Evolutionary conservation across 2,888 invertebrate genomes (phyloP).

Genomic region (Hoplodrina ambigua): DNA sequence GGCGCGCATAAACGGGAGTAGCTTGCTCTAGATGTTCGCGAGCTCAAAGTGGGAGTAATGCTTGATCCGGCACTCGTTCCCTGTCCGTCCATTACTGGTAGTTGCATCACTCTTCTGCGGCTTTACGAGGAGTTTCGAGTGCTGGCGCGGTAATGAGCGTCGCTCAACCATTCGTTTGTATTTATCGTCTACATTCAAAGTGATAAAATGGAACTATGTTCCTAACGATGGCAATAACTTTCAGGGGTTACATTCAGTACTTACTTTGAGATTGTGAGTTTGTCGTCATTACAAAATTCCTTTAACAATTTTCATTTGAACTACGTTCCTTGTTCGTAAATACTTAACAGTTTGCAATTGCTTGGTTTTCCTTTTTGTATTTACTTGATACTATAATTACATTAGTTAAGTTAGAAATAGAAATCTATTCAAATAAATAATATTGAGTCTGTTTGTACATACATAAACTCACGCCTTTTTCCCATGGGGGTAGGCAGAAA

Average conservation of each 20-base stretch:
- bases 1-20: constrained; percentile 57
- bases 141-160: constrained; percentile 67
- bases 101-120: constrained; percentile 66
- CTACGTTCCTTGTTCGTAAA: constrained; percentile 19
- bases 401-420: background rate
- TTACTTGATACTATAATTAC: background rate
- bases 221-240: constrained; percentile 60
- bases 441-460: no score
- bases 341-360: constrained; percentile 21
- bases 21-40: constrained; percentile 61
- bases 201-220: constrained; percentile 62
- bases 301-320: constrained; percentile 40
- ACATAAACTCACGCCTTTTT: no score
- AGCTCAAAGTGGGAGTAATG: constrained; percentile 68
- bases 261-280: constrained; percentile 55
- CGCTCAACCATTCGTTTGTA: constrained; percentile 64
- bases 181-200: constrained; percentile 63
- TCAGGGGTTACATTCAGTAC: constrained; percentile 51
- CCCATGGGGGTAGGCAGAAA: no score
- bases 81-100: constrained; percentile 62
- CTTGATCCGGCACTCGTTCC: constrained; percentile 70
- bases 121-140: constrained; percentile 65
- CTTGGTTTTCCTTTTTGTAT: background rate
- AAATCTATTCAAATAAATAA: no score
- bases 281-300: constrained; percentile 55